Base-by-base conservation (phyloP, 2,113 vertebrate species). In the Melanocharis versteri region DNA sequence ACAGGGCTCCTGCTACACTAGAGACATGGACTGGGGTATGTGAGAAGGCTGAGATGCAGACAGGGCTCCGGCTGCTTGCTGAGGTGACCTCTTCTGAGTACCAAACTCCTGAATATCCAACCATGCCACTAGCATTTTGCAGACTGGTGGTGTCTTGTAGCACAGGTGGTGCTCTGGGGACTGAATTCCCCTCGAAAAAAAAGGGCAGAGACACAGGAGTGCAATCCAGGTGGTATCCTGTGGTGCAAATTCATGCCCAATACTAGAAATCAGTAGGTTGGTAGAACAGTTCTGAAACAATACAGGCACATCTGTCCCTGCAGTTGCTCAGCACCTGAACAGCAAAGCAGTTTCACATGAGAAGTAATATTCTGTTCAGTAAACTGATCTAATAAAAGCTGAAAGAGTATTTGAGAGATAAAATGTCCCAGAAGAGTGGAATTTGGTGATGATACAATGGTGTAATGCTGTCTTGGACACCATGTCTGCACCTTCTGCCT, bases 61-160 rank as follows among this genome's bases (percentile, higher is more conserved):
- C 9, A 14, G 39, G 11, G 42, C 35, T 6, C 1, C 2, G 23
- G 12, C 28, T 60, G 15, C 51, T 65, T 0, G 0, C 31, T n/a
- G 69, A 28, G 16, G 16, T 48, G 44, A 62, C 31, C 10, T 22
- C 37, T 56, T 47, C 39, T 57, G 42, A 71, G 50, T 50, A 62
- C 23, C 39, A 54, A 27, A n/a, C 9, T 54, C n/a, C 54, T 47
- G 39, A 62, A 7, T 20, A 73, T 66, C 83, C 62, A 76, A 53
- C 31, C 22, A 30, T 1, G 0, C 12, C 28, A 10, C 11, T 2
- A 80, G n/a, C 22, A 65, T 69, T 94, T 79, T 64, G 62, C 53
- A 60, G 42, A 57, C 27, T 23, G 1, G 2, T 40, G 33, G 45
- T 28, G 66, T 82, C n/a, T 61, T 33, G 12, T 23, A 71, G 51